Evolutionary conservation across 2,888 invertebrate species (phyloP).

Genomic region (Lysandra bellargus): DNA sequence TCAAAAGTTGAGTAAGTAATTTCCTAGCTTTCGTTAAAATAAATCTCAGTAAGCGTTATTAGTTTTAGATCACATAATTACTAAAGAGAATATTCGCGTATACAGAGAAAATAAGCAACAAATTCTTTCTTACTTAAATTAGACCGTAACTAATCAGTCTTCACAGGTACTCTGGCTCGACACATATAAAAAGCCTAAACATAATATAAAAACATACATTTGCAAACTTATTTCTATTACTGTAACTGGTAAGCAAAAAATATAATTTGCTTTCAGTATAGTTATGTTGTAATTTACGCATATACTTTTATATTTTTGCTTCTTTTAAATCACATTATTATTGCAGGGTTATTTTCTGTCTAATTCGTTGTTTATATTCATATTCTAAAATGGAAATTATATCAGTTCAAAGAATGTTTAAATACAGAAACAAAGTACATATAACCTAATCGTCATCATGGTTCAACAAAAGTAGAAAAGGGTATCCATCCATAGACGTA

Average conservation of each 20-base stretch:
- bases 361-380: background rate
- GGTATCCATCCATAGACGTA: too few relatives aligned
- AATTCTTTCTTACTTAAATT: slow-evolving; percentile 11
- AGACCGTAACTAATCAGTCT: slow-evolving; percentile 22
- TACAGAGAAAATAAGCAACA: background rate
- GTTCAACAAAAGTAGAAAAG: too few relatives aligned
- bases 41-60: background rate
- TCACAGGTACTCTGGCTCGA: slow-evolving; percentile 7
- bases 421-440: too few relatives aligned
- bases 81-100: background rate
- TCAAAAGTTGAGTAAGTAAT: background rate
- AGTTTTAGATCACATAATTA: background rate
- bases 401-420: too few relatives aligned
- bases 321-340: slow-evolving; percentile 1
- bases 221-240: background rate
- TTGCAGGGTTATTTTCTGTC: background rate
- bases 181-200: background rate
- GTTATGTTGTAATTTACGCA: background rate
- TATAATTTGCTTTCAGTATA: background rate
- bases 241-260: background rate
- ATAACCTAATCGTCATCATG: too few relatives aligned
- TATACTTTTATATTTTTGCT: background rate
- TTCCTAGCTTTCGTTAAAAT: background rate
- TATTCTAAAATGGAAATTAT: background rate
- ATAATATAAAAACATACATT: background rate